Conservation (phyloP, 2,888 invertebrate species). For the Masnerella sp. region DNA sequence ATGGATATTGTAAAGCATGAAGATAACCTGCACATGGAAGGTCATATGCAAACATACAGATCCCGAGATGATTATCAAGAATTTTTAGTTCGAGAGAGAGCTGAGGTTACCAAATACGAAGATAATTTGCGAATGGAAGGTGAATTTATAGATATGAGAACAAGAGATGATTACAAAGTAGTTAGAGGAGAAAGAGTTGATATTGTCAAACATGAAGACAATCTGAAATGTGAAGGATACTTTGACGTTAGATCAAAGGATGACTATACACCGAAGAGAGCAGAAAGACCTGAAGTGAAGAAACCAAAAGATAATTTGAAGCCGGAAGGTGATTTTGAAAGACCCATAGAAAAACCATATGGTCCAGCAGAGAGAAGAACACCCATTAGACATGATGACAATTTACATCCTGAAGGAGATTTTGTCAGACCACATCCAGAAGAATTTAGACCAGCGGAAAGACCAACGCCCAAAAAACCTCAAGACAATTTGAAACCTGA, state of each 20-base stretch:
- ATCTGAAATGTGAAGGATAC: conserved; percentile 74
- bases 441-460: conserved; percentile 69
- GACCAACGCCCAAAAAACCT: conserved; percentile 66
- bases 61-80: conserved; percentile 81
- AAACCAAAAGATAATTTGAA: conserved; percentile 77
- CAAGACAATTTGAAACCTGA: conserved; percentile 73
- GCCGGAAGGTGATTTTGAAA: conserved; percentile 51
- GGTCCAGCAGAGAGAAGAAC: conserved; percentile 72
- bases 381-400: conserved; percentile 78
- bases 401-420: conserved; percentile 80
- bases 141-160: conserved; percentile 73
- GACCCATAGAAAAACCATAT: conserved; percentile 66
- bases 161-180: conserved; percentile 7
- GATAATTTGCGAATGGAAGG: conserved; percentile 82
- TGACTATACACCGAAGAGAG: conserved; percentile 32
- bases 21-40: conserved; percentile 77
- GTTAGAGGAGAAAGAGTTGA: conserved; percentile 71
- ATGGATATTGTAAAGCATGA: conserved; percentile 79
- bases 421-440: conserved; percentile 68
- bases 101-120: conserved; percentile 76
- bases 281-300: conserved; percentile 73
- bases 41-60: conserved; percentile 78
- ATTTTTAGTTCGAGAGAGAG: background rate
- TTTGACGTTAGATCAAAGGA: conserved; percentile 65
- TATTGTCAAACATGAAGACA: conserved; percentile 59